phyloP scores from a whole-genome alignment of 2,113 vertebrate genomes.

The Hippocampus comes region DNA sequence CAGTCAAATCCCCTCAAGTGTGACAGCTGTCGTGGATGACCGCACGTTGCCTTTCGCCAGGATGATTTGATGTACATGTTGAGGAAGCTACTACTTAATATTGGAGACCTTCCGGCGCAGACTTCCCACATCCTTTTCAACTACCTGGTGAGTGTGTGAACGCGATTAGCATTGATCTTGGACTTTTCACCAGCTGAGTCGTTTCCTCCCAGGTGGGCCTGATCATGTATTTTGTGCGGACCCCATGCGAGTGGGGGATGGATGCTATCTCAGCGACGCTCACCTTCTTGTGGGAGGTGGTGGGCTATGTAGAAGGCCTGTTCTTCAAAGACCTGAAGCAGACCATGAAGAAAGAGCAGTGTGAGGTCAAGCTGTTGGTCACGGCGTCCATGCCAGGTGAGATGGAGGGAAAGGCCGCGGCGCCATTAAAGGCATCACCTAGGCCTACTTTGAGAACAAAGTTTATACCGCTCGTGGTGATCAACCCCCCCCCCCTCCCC shows the following conservation, averaged over 20 bases:
- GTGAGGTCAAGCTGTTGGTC: constrained; percentile 94
- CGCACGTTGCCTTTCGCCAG: constrained; percentile 57
- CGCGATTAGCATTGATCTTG: background rate
- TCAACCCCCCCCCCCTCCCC: no score
- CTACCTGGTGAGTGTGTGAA: constrained; percentile 83
- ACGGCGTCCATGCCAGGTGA: constrained; percentile 98
- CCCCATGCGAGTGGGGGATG: constrained; percentile 98
- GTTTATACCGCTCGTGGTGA: no score
- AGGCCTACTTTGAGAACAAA: no score
- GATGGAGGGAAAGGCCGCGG: background rate
- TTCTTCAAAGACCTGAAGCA: constrained; percentile 99
- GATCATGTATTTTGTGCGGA: constrained; percentile 98
- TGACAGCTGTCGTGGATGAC: no score
- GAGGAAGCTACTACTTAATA: constrained; percentile 92
- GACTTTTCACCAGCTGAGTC: background rate
- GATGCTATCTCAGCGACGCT: constrained; percentile 97
- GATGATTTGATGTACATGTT: constrained; percentile 98
- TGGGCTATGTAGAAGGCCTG: constrained; percentile 94
- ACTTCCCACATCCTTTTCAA: constrained; percentile 98
- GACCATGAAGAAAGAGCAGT: constrained; percentile 99
- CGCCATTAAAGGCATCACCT: background rate
- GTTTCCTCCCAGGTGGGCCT: constrained; percentile 80
- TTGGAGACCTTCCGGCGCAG: constrained; percentile 95
- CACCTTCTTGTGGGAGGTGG: constrained; percentile 98
- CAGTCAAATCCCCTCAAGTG: background rate